A percentile compares a stretch with the other conserved stretches of the same genome.
Evolutionary conservation across 2,113 vertebrate species (phyloP).

Genomic region (Myrmophylax atrothorax): DNA sequence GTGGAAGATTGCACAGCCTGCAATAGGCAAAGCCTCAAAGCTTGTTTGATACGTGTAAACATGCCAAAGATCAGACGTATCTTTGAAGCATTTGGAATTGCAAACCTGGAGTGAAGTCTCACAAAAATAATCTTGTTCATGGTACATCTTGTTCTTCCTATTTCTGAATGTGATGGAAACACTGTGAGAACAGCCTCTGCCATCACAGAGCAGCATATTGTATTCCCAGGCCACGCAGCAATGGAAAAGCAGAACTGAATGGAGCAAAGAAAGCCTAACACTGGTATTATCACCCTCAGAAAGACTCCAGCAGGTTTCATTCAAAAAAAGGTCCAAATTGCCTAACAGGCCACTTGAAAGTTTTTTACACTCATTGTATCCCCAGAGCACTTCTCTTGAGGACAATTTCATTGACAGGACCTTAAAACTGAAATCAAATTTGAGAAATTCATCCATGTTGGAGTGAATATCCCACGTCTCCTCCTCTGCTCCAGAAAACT

Average conservation of each 20-base stretch:
- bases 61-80: neutral
- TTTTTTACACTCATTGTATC: neutral
- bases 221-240: neutral
- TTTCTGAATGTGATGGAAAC: constrained; percentile 50
- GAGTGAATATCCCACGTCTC: neutral
- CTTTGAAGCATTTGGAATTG: constrained; percentile 37
- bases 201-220: constrained; percentile 20
- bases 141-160: constrained; percentile 56
- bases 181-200: constrained; percentile 31
- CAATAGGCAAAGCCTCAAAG: neutral
- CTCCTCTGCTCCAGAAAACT: neutral
- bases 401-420: neutral
- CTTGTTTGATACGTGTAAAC: neutral
- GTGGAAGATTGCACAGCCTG: neutral
- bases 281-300: neutral
- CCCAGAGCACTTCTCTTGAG: neutral
- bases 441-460: neutral
- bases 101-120: constrained; percentile 36
- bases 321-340: neutral
- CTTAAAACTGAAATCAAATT: neutral
- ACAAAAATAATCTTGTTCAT: constrained; percentile 36
- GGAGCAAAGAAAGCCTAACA: neutral
- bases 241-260: neutral
- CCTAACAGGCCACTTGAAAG: neutral
- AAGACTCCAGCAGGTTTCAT: neutral